Conservation (phyloP, 1,140 invertebrate species). For the Aphis craccivora region DNA sequence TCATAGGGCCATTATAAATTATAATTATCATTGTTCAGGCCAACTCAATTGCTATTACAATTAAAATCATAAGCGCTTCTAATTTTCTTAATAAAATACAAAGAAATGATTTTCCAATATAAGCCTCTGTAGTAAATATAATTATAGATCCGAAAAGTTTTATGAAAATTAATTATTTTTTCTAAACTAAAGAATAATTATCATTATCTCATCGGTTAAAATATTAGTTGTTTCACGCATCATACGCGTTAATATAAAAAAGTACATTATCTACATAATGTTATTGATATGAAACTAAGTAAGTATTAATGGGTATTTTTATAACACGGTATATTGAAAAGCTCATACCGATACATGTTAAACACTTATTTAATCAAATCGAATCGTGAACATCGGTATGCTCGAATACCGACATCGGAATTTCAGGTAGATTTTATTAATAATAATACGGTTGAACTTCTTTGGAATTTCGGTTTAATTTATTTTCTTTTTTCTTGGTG, state of each 20-base stretch:
- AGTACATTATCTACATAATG: background rate
- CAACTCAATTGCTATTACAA: background rate
- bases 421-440: background rate
- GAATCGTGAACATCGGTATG: background rate
- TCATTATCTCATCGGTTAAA: background rate
- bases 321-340: background rate
- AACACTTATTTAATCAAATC: background rate
- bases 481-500: background rate
- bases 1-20: background rate
- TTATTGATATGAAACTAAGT: background rate
- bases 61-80: background rate
- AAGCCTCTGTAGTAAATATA: background rate
- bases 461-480: background rate
- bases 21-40: background rate
- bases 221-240: background rate
- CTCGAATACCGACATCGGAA: background rate
- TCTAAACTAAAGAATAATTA: background rate
- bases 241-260: background rate
- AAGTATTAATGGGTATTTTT: background rate
- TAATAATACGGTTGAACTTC: background rate
- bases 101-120: background rate
- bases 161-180: background rate
- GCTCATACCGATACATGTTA: background rate
- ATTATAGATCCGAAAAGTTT: background rate
- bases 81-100: background rate